Conservation (phyloP, 1,140 invertebrate species). For the Procambarus clarkii region DNA sequence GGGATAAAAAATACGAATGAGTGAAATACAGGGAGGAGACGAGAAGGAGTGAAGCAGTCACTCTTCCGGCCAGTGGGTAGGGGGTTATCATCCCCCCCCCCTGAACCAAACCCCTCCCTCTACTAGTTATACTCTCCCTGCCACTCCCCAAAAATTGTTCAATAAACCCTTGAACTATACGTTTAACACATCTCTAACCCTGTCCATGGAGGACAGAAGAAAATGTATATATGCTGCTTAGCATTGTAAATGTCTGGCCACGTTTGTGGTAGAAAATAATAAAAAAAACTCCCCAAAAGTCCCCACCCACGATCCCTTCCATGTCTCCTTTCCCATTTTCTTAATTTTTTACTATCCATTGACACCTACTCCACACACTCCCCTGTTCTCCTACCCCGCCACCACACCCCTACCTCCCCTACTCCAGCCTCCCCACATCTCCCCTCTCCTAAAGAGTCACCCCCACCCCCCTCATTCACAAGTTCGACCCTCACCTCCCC, state of each 20-base stretch:
- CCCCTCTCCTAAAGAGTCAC: neutral
- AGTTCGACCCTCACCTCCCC: neutral
- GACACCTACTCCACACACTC: neutral
- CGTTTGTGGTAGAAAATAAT: no score
- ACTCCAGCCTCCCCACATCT: neutral
- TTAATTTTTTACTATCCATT: neutral
- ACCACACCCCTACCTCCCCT: neutral
- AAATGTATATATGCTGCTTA: no score
- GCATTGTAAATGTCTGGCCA: no score
- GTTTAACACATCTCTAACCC: no score
- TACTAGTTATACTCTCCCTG: no score
- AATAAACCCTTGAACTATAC: no score
- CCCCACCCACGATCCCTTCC: neutral
- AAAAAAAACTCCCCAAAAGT: neutral
- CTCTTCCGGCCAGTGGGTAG: no score
- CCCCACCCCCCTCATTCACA: neutral
- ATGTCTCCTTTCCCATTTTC: no score
- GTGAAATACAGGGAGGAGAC: neutral
- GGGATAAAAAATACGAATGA: neutral
- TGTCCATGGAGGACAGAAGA: no score
- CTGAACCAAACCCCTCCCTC: no score
- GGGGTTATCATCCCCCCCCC: no score
- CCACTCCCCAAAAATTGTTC: neutral
- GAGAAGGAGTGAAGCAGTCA: neutral
- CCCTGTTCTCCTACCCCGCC: neutral